Base-by-base conservation (phyloP, 2,113 vertebrate species). In the Menidia beryllina region DNA sequence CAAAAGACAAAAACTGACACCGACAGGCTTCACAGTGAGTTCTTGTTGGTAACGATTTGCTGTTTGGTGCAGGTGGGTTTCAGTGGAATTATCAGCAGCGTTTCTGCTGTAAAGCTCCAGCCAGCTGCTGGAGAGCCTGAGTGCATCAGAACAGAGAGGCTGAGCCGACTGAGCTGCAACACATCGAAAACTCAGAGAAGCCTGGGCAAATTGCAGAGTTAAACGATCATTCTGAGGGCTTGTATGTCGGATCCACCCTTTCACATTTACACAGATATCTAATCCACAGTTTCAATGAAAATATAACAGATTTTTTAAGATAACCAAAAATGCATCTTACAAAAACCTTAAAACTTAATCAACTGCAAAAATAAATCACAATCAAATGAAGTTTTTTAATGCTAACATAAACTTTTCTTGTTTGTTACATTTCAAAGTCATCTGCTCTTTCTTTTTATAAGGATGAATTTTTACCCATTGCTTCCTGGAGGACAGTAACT, bases 401-500 rank as follows among this genome's bases (percentile, higher is more conserved):
- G 6, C 2, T 19, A 1, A 45, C 17, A 45, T 19, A 45, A 12
- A 25, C 19, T 27, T 4, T 48, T 6, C 30, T 34, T 71, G 30
- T 36, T 47, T 71, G 20, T 67, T 43, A n/a, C 19, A 23, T 26
- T 75, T 14, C n/a, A 21, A 49, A 62, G 36, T 64, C 60, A 68
- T 57, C 30, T 71, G 56, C 26, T 62, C 49, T n/a, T 47, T 55
- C 50, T 45, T 36, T 6, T 60, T 36, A 12, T 41, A 39, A 45
- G 50, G 27, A 24, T 55, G 27, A 48, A 17, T 63, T 19, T 47
- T 38, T 34, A 43, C 51, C 49, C 17, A 39, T 53, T 60, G 41
- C 61, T 67, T 55, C 48, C 25, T 27, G 14, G 34, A 43, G 38
- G 63, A 51, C 47, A 36, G 53, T 68, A 43, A 65, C 51, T 83